These are phyloP conservation scores for Euphydryas editha DNA, from an alignment of 2,888 invertebrate species.

Conservation along the genomic window DNA sequence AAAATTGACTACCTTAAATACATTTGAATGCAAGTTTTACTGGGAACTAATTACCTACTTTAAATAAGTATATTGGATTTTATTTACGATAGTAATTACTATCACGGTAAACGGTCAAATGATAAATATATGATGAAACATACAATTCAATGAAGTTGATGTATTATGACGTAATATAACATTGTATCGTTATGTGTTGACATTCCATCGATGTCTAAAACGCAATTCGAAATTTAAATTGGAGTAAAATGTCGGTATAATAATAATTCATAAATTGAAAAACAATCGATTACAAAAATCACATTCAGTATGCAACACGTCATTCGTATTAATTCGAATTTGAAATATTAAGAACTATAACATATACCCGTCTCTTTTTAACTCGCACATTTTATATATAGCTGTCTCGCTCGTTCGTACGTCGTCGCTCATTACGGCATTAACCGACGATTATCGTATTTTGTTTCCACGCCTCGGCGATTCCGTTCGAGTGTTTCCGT, in stretches of 20 bases:
- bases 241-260: slow-evolving; percentile 30
- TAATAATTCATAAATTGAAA: slow-evolving; percentile 39
- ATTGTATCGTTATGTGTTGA: not conserved
- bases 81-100: no score
- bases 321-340: slow-evolving; percentile 50
- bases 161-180: not conserved
- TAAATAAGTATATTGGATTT: no score
- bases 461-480: slow-evolving; percentile 36
- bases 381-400: slow-evolving; percentile 23
- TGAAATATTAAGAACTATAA: slow-evolving; percentile 1
- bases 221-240: slow-evolving; percentile 14
- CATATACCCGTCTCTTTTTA: slow-evolving; percentile 43
- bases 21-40: no score
- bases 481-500: slow-evolving; percentile 23
- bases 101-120: no score
- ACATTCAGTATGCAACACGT: slow-evolving; percentile 40
- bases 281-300: slow-evolving; percentile 38
- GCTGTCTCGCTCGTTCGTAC: slow-evolving; percentile 40
- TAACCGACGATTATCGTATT: slow-evolving; percentile 31
- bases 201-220: slow-evolving; percentile 10
- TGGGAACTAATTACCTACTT: no score
- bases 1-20: no score
- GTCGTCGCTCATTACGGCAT: slow-evolving; percentile 1
- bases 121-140: no score
- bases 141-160: no score